These are phyloP conservation scores for Chymomyza amoena DNA, from an alignment of 2,888 invertebrate genomes.

Conservation along the genomic window DNA sequence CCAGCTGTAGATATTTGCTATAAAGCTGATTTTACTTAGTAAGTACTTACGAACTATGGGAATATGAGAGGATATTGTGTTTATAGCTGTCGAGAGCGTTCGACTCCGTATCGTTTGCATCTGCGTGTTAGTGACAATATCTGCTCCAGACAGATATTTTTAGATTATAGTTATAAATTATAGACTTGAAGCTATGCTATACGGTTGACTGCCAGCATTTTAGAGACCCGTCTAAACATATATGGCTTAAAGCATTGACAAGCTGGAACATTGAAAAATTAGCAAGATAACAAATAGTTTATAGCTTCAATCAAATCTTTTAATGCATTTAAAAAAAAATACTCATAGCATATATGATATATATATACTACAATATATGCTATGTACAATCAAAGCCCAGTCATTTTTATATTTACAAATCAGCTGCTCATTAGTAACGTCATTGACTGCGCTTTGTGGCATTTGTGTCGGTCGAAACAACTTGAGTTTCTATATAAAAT, in stretches of 20 bases:
- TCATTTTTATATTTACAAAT: slow-evolving; percentile 49
- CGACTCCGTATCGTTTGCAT: not conserved
- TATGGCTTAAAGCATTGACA: not conserved
- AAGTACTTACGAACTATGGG: no score
- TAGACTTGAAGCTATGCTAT: not conserved
- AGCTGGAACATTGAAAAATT: not conserved
- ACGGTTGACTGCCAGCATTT: not conserved
- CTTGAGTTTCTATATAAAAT: not conserved
- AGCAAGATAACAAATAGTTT: not conserved
- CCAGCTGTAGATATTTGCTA: not conserved
- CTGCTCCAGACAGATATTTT: not conserved
- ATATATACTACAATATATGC: no score
- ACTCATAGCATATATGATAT: not conserved
- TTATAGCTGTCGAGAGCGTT: not conserved
- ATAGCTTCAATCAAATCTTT: not conserved
- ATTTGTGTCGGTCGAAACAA: not conserved
- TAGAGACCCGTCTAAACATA: not conserved
- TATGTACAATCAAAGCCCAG: not conserved
- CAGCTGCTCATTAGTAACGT: slow-evolving; percentile 54
- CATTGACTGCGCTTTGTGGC: slow-evolving; percentile 34
- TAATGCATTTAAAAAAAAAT: not conserved
- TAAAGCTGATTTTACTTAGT: not conserved
- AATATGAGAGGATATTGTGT: not conserved
- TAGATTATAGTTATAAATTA: not conserved
- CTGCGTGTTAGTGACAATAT: not conserved